Evolutionary conservation across 2,888 invertebrate genomes (phyloP).

Genomic region (Ephialtes manifestator): DNA sequence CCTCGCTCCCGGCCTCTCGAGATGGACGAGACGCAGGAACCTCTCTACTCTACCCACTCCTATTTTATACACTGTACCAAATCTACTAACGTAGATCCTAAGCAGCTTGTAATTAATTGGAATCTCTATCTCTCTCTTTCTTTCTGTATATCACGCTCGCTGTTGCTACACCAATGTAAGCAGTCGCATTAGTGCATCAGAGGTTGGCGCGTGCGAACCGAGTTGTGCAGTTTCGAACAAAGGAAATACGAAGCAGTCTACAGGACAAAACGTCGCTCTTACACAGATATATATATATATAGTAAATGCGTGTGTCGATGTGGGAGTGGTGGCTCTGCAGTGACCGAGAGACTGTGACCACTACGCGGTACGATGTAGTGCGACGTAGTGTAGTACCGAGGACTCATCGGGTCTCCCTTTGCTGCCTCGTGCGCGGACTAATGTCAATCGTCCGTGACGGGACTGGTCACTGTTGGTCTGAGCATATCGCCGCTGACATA

Average conservation of each 20-base stretch:
- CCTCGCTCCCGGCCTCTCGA: constrained; percentile 71
- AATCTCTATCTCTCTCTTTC: neutral
- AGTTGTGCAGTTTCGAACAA: constrained; percentile 55
- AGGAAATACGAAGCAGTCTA: constrained; percentile 29
- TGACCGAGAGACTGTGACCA: constrained; percentile 24
- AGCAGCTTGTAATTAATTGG: constrained; percentile 18
- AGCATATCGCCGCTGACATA: constrained; percentile 4
- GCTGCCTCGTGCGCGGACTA: constrained; percentile 29
- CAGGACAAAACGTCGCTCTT: neutral
- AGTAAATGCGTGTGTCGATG: neutral
- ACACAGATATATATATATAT: constrained; percentile 14
- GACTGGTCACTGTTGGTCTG: constrained; percentile 32
- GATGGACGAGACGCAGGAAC: constrained; percentile 69
- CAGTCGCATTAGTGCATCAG: constrained; percentile 30
- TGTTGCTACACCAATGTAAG: constrained; percentile 21
- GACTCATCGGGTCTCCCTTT: neutral
- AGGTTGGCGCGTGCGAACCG: constrained; percentile 19
- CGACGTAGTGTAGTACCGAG: neutral
- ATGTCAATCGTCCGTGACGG: constrained; percentile 48
- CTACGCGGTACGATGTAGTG: constrained; percentile 11
- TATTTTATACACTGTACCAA: constrained; percentile 16
- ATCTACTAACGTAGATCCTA: constrained; percentile 6
- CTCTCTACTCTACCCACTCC: constrained; percentile 44
- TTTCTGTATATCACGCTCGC: neutral
- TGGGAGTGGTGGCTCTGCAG: constrained; percentile 18